phyloP scores from a whole-genome alignment of 2,888 invertebrate genomes.

The Cordilura impudica region DNA sequence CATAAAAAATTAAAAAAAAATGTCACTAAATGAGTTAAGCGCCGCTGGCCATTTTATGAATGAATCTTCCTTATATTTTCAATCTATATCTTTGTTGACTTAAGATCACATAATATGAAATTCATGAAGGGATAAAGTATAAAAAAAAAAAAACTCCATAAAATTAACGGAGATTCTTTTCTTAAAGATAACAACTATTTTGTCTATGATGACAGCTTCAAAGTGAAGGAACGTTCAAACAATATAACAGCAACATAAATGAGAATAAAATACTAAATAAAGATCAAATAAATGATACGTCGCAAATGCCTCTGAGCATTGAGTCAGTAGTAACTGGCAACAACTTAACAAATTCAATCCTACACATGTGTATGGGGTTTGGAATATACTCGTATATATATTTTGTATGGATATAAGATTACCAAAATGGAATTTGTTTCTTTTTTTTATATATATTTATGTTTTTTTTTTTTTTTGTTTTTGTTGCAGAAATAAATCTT shows the following conservation, averaged over 20 bases:
- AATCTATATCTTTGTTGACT: constrained; percentile 15
- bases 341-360: constrained; percentile 17
- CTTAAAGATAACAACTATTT: constrained; percentile 62
- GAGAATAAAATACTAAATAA: constrained; percentile 3
- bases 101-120: constrained; percentile 23
- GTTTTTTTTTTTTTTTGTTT: background rate
- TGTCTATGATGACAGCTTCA: constrained; percentile 62
- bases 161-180: constrained; percentile 48
- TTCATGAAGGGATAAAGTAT: constrained; percentile 1
- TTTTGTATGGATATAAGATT: constrained; percentile 46
- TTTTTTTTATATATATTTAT: too few relatives aligned
- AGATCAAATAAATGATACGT: constrained; percentile 51
- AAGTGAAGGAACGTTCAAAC: constrained; percentile 38
- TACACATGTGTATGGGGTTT: constrained; percentile 31
- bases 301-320: constrained; percentile 24
- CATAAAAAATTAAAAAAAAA: constrained; percentile 32
- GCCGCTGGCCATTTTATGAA: constrained; percentile 56
- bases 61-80: constrained; percentile 30
- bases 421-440: constrained; percentile 29
- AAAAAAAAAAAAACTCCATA: background rate
- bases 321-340: constrained; percentile 33
- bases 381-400: background rate
- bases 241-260: background rate
- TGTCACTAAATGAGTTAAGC: constrained; percentile 44
- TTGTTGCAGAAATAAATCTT: constrained; percentile 49